phyloP scores from a whole-genome alignment of 2,797 vertebrate genomes.

The Mallotus villosus region DNA sequence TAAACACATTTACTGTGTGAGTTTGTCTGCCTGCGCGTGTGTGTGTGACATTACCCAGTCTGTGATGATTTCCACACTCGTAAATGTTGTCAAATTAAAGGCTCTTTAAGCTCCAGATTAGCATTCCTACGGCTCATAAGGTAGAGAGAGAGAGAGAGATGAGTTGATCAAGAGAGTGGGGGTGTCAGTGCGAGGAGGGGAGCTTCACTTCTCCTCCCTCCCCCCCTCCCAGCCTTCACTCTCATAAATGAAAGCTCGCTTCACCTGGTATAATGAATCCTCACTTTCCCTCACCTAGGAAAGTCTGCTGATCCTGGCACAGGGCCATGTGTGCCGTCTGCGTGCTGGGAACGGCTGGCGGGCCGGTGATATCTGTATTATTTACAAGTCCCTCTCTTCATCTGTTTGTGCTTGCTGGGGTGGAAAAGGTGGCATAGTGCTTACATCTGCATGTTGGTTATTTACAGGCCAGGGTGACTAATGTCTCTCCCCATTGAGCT shows the following conservation, averaged over 20 bases:
- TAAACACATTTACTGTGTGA: slow-evolving; percentile 65
- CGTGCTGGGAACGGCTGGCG: slow-evolving; percentile 8
- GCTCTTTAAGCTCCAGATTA: slow-evolving; percentile 67
- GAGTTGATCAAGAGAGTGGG: slow-evolving; percentile 44
- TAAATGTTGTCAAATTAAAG: slow-evolving; percentile 71
- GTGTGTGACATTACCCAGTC: slow-evolving; percentile 59
- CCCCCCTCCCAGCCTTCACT: slow-evolving; percentile 25
- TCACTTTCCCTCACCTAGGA: background rate
- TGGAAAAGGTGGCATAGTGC: background rate
- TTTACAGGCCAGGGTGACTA: slow-evolving; percentile 38
- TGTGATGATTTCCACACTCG: slow-evolving; percentile 62
- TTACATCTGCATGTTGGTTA: slow-evolving; percentile 13
- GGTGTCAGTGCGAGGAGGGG: slow-evolving; percentile 6
- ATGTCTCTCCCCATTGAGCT: slow-evolving; percentile 51
- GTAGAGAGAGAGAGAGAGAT: slow-evolving; percentile 51
- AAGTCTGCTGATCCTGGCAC: slow-evolving; percentile 4
- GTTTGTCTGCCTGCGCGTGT: slow-evolving; percentile 16
- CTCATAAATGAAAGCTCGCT: slow-evolving; percentile 20
- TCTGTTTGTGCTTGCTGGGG: background rate
- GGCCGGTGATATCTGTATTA: background rate
- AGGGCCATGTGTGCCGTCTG: background rate
- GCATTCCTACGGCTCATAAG: slow-evolving; percentile 62
- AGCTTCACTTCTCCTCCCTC: background rate
- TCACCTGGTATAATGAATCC: slow-evolving; percentile 10
- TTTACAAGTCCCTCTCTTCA: background rate